Conservation (phyloP, 2,797 vertebrate genomes). For the Choloepus didactylus region DNA sequence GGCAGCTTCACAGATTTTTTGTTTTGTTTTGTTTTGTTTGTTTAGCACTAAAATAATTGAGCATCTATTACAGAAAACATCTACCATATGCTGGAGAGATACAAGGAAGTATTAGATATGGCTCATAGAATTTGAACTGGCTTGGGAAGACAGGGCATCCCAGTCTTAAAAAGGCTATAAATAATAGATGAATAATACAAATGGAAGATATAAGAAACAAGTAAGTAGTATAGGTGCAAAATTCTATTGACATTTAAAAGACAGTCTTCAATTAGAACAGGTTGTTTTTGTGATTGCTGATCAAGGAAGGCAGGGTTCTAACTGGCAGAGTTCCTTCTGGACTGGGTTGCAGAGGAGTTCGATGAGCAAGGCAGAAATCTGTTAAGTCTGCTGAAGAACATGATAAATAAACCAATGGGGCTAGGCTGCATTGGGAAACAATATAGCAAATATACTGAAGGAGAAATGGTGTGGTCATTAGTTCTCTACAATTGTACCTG, state of each 20-base stretch:
- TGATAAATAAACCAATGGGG: background rate
- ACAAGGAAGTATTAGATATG: background rate
- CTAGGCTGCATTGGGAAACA: background rate
- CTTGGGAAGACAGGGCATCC: background rate
- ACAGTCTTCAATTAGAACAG: background rate
- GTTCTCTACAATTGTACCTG: background rate
- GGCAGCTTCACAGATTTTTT: background rate
- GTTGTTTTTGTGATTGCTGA: background rate
- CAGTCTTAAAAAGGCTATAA: background rate
- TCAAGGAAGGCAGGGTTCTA: background rate
- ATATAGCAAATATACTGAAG: background rate
- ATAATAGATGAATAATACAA: background rate
- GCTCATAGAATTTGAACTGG: background rate
- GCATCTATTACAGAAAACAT: background rate
- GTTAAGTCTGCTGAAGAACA: background rate
- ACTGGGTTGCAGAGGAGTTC: background rate
- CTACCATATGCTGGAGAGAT: background rate
- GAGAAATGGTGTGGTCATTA: background rate
- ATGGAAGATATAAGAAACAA: background rate
- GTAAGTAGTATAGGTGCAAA: background rate
- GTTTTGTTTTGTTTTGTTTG: background rate
- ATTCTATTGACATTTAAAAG: conserved; percentile 10
- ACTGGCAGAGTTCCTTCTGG: background rate
- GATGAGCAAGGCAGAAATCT: background rate
- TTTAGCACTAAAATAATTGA: background rate